phyloP scores from a whole-genome alignment of 2,113 vertebrate genomes.

The Gobius niger region DNA sequence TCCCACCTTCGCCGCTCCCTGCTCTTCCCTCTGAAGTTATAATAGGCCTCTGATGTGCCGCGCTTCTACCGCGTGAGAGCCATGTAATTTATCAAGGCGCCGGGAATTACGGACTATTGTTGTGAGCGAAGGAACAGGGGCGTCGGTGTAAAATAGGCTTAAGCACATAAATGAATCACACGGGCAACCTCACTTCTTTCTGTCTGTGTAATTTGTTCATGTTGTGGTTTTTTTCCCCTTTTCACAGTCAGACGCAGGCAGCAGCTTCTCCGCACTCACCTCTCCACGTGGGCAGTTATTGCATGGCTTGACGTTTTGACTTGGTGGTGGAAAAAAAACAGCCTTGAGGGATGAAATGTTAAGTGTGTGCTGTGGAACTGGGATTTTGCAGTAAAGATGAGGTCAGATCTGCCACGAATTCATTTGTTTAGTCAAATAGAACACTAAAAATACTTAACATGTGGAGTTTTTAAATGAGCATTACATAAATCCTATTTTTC shows the following conservation, averaged over 20 bases:
- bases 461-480: too few relatives aligned
- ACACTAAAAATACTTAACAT: too few relatives aligned
- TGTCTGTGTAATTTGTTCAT: slow-evolving; percentile 19
- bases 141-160: slow-evolving; percentile 58
- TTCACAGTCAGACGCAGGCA: not conserved
- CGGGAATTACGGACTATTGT: slow-evolving; percentile 65
- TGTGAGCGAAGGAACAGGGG: slow-evolving; percentile 50
- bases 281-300: slow-evolving; percentile 5
- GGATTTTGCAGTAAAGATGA: too few relatives aligned
- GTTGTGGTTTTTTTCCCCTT: not conserved
- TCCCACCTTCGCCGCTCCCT: slow-evolving; percentile 2
- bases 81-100: slow-evolving; percentile 64
- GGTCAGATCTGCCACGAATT: too few relatives aligned
- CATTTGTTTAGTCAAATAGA: too few relatives aligned
- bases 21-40: slow-evolving; percentile 25
- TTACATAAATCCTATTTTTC: too few relatives aligned
- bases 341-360: too few relatives aligned
- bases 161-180: slow-evolving; percentile 64
- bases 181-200: slow-evolving; percentile 32
- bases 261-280: not conserved
- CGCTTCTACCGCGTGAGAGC: slow-evolving; percentile 26
- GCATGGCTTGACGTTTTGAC: not conserved
- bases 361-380: too few relatives aligned
- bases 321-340: too few relatives aligned
- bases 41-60: slow-evolving; percentile 24